Evolutionary conservation across 1,140 invertebrate genomes (phyloP).

Genomic region (Neuroterus valhalla): DNA sequence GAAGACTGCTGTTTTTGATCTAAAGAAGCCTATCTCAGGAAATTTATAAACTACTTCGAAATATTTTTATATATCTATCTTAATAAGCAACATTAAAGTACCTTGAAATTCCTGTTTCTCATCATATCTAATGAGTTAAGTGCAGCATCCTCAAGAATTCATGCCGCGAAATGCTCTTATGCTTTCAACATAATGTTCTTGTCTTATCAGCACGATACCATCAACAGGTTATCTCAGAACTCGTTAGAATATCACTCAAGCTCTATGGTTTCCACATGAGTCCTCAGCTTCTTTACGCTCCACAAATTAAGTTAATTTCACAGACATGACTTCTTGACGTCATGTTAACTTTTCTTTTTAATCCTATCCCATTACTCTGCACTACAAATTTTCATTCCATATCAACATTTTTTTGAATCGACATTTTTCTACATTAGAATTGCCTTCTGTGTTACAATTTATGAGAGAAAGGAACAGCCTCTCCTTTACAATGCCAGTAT

Average conservation of each 20-base stretch:
- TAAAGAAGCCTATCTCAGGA: not conserved
- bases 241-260: conserved; percentile 24
- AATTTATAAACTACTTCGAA: not conserved
- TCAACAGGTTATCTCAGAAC: conserved; percentile 26
- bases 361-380: no score
- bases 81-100: not conserved
- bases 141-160: conserved; percentile 21
- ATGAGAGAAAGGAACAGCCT: not conserved
- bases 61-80: not conserved
- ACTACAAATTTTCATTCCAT: no score
- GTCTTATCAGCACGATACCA: conserved; percentile 5
- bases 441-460: not conserved
- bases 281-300: not conserved
- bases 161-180: conserved; percentile 24
- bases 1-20: not conserved
- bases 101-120: conserved; percentile 20
- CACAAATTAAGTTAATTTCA: conserved; percentile 12
- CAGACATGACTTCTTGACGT: not conserved
- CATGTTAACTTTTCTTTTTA: not conserved
- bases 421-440: conserved; percentile 1
- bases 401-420: not conserved
- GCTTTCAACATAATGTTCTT: conserved; percentile 15
- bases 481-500: not conserved
- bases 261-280: conserved; percentile 7
- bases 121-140: conserved; percentile 30